Evolutionary conservation across 2,888 invertebrate species (phyloP).

Genomic region (Periphyllus acericola): DNA sequence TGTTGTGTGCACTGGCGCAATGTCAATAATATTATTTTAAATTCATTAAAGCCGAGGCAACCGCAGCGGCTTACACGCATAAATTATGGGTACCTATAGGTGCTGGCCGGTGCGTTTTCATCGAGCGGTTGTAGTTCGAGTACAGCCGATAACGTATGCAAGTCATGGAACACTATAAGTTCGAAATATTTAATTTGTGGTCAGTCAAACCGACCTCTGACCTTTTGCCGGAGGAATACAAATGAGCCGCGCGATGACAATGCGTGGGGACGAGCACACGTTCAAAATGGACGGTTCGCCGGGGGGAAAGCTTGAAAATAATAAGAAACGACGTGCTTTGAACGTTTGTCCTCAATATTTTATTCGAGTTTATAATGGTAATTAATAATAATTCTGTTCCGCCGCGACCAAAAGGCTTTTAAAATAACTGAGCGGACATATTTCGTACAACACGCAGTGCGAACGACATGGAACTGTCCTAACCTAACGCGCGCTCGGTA

Average conservation of each 20-base stretch:
- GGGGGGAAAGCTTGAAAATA: not conserved
- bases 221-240: not conserved
- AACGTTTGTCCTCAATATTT: not conserved
- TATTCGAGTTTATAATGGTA: not conserved
- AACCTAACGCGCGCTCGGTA: too few species aligned
- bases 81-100: not conserved
- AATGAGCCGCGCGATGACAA: not conserved
- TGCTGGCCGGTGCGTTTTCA: not conserved
- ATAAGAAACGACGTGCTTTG: not conserved
- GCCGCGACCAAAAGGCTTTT: not conserved
- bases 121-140: not conserved
- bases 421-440: too few species aligned
- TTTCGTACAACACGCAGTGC: too few species aligned
- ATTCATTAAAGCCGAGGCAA: not conserved
- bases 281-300: not conserved
- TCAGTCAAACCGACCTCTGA: not conserved
- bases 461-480: too few species aligned
- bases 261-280: not conserved
- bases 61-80: not conserved
- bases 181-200: conserved; percentile 35
- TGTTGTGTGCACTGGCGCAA: not conserved
- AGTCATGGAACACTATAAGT: conserved; percentile 15
- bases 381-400: not conserved
- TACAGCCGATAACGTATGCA: conserved; percentile 10
- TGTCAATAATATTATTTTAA: not conserved